Evolutionary conservation across 2,113 vertebrate genomes (phyloP).

Genomic region (Excalfactoria chinensis): DNA sequence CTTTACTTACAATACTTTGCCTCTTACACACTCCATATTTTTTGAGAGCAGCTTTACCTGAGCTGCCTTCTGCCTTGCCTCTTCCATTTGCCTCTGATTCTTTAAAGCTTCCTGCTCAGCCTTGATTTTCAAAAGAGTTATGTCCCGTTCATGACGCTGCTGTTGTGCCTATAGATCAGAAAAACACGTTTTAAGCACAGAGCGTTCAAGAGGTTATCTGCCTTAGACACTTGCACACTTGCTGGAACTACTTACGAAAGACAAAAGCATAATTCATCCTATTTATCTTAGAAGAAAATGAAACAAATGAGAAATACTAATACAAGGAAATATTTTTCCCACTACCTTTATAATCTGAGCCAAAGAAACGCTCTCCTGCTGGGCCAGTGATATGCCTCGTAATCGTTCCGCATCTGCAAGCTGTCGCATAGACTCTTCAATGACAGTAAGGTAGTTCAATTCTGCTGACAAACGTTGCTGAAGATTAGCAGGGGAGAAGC

Average conservation of each 20-base stretch:
- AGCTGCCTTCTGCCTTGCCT: slow-evolving; percentile 86
- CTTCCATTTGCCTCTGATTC: slow-evolving; percentile 88
- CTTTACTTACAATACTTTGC: slow-evolving; percentile 22
- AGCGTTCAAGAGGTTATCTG: background rate
- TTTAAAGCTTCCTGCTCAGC: slow-evolving; percentile 92
- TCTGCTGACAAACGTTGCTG: slow-evolving; percentile 92
- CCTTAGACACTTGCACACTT: background rate
- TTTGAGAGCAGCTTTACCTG: slow-evolving; percentile 81
- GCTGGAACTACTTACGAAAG: background rate
- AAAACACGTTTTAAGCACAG: background rate
- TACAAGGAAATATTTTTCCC: background rate
- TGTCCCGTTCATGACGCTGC: slow-evolving; percentile 89
- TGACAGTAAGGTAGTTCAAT: slow-evolving; percentile 87
- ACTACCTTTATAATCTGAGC: slow-evolving; percentile 94
- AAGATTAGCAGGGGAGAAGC: slow-evolving; percentile 88
- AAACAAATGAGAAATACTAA: background rate
- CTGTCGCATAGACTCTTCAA: slow-evolving; percentile 92
- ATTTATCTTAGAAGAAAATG: background rate
- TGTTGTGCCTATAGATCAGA: slow-evolving; percentile 86
- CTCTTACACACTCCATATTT: background rate
- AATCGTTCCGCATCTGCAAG: slow-evolving; percentile 88
- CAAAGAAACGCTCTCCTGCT: slow-evolving; percentile 92
- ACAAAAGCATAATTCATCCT: background rate
- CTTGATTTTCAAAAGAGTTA: slow-evolving; percentile 90
- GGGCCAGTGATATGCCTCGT: slow-evolving; percentile 88